Evolutionary conservation across 2,113 vertebrate genomes (phyloP), one percentile per base, ranked within the genome.

Genomic region (Saguinus imperator): DNA sequence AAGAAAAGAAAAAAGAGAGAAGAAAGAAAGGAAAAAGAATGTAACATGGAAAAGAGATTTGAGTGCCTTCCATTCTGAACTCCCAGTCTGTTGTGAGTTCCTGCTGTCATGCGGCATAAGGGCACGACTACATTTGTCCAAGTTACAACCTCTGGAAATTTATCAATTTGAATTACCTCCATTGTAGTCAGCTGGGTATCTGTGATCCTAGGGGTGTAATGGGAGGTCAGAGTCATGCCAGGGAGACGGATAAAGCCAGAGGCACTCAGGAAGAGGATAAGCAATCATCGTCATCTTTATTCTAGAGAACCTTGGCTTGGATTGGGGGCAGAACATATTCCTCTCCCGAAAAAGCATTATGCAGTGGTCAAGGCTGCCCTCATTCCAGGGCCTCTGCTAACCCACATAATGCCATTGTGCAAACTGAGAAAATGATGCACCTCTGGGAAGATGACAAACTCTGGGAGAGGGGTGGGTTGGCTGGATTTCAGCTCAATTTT

Each of bases 361-460:
- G 10, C 25, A 43, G 18, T 32, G 5, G 48, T 48, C 3, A 18
- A 16, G 23, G 50, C 79, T 18, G 5, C 73, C 58, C 25, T 52
- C 10, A 13, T 68, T 57, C 8, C 48, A 77, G 29, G 50, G 50
- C 21, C 7, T 29, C 68, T 3, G 1, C 32, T 35, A 61, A 80
- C n/a, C 35, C 43, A n/a, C 0, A 0, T 8, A n/a, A n/a, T 37
- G 29, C 8, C 40, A 1, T 48, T 12, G 32, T 40, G 10, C 17
- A 83, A 37, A 48, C 55, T 82, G 11, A 85, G 85, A 57, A 35
- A 68, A 58, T 17, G 50, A 58, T 32, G 27, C 13, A 48, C 17
- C 25, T 37, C 84, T n/a, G 89, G 23, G 50, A 20, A 0, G 2
- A 40, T 43, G 14, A 10, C 27, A 6, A 37, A 57, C 20, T 35